phyloP scores from a whole-genome alignment of 2,888 invertebrate species.

The Idaea aversata region DNA sequence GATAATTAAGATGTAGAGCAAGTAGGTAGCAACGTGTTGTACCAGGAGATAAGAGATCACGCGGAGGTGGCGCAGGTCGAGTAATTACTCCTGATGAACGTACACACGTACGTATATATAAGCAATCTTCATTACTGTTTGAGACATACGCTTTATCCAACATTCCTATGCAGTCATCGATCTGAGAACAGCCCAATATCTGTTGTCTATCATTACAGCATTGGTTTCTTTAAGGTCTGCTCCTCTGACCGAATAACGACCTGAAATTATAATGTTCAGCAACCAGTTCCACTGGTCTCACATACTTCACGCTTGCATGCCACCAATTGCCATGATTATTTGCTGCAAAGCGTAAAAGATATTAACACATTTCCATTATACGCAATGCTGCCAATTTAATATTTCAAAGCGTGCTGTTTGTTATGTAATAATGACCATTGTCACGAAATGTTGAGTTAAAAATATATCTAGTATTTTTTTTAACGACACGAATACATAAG shows the following conservation, averaged over 20 bases:
- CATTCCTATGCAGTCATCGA: not conserved
- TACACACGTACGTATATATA: conserved; percentile 11
- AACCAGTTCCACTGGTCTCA: not conserved
- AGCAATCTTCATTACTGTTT: not conserved
- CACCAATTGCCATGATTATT: conserved; percentile 13
- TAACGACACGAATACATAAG: not conserved
- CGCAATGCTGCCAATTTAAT: conserved; percentile 11
- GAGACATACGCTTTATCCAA: not conserved
- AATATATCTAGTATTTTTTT: not conserved
- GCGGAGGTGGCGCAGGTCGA: conserved; percentile 24
- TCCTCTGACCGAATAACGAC: not conserved
- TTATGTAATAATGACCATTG: not conserved
- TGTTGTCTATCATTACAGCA: not conserved
- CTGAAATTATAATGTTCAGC: not conserved
- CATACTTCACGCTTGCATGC: conserved; percentile 16
- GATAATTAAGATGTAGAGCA: not conserved
- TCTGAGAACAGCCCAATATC: not conserved
- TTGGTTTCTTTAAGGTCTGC: not conserved
- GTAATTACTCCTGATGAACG: conserved; percentile 21
- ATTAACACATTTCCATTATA: conserved; percentile 4
- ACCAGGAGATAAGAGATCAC: conserved; percentile 29
- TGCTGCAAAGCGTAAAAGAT: conserved; percentile 11
- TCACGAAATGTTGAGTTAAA: not conserved
- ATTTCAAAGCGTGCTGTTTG: not conserved
- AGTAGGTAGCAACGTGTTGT: conserved; percentile 3